These are phyloP conservation scores for Apostichopus japonicus DNA, from an alignment of 35 echinoderm and acorn worm genomes.

Conservation along the genomic window DNA sequence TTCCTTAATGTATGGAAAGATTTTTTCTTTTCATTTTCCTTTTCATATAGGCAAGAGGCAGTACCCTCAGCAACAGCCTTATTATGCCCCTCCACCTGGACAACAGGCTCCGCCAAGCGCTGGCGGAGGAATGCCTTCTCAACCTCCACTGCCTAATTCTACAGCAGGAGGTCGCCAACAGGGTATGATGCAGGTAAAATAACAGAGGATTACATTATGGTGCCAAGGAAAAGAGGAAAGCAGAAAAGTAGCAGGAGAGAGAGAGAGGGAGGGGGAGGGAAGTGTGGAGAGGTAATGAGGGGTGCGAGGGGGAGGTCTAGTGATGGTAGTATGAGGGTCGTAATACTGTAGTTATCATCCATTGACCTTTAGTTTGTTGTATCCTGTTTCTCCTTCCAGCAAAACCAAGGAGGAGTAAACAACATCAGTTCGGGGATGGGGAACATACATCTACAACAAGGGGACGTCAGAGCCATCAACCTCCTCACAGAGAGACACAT, in stretches of 20 bases:
- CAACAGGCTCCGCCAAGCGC: not conserved
- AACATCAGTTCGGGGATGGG: slow-evolving; percentile 75
- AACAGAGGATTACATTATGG: no score
- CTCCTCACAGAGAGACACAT: slow-evolving; percentile 91
- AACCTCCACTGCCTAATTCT: not conserved
- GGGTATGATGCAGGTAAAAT: not conserved
- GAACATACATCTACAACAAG: slow-evolving; percentile 77
- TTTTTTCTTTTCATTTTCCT: not conserved
- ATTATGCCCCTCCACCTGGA: slow-evolving; percentile 8
- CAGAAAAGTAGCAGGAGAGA: no score
- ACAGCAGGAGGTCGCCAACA: not conserved
- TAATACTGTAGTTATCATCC: no score
- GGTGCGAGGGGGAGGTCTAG: no score
- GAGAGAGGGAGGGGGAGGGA: no score
- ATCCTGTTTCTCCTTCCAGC: not conserved
- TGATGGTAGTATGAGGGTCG: no score
- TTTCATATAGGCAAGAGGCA: slow-evolving; percentile 61
- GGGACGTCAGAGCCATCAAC: slow-evolving; percentile 82
- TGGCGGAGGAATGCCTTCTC: not conserved
- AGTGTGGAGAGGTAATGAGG: no score
- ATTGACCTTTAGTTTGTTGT: not conserved
- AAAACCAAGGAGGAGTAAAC: slow-evolving; percentile 67
- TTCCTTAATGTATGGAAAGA: no score
- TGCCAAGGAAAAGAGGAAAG: no score
- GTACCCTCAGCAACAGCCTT: slow-evolving; percentile 70